Percentiles rank a stretch among this genome's conserved stretches.
Evolutionary conservation across 1,140 invertebrate species (phyloP).

Genomic region (Scaptomyza hsui): DNA sequence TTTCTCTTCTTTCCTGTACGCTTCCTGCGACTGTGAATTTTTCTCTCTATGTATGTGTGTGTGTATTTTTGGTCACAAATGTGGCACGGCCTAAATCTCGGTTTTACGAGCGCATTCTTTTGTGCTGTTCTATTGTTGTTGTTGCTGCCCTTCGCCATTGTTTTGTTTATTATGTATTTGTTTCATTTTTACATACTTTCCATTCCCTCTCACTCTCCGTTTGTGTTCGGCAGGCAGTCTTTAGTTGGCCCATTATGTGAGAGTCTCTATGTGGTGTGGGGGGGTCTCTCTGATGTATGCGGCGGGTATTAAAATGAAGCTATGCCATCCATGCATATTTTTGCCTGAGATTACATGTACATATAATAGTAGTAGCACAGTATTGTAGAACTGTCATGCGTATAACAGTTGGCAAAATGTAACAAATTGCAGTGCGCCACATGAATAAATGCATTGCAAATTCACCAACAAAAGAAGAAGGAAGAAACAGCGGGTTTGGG

Average conservation of each 20-base stretch:
- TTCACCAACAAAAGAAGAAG: constrained; percentile 6
- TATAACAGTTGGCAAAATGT: constrained; percentile 35
- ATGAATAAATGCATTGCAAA: constrained; percentile 70
- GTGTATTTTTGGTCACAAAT: constrained; percentile 75
- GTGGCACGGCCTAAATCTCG: constrained; percentile 80
- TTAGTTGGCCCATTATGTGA: constrained; percentile 71
- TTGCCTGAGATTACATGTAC: constrained; percentile 13
- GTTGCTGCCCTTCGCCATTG: constrained; percentile 54
- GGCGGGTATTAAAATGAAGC: constrained; percentile 41
- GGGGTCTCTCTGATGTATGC: constrained; percentile 24
- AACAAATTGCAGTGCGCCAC: constrained; percentile 63
- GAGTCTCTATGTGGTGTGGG: neutral
- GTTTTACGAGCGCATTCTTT: constrained; percentile 79
- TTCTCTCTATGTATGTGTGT: constrained; percentile 13
- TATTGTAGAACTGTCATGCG: constrained; percentile 14
- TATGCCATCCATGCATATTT: constrained; percentile 35
- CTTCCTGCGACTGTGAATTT: constrained; percentile 36
- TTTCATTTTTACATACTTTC: constrained; percentile 80
- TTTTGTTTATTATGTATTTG: constrained; percentile 80
- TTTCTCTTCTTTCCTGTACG: constrained; percentile 11
- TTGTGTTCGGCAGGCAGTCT: constrained; percentile 35
- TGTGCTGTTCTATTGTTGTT: constrained; percentile 28
- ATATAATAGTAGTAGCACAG: constrained; percentile 24
- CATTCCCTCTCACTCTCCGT: constrained; percentile 12
- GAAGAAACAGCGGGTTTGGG: neutral